These are phyloP conservation scores for Diorhabda elongata DNA, from an alignment of 1,140 invertebrate genomes.

Conservation along the genomic window DNA sequence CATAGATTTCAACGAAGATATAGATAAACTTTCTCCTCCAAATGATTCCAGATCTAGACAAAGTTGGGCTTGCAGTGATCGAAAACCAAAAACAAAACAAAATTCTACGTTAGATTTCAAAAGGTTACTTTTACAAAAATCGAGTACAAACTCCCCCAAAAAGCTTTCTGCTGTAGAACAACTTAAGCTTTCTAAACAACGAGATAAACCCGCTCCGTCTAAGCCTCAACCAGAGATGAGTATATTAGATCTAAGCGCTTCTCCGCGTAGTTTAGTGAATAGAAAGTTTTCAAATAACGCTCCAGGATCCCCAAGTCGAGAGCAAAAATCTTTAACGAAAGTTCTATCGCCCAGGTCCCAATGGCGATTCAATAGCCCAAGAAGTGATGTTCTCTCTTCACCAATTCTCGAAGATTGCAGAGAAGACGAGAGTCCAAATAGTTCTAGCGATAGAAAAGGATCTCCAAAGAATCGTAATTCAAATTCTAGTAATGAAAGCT, in stretches of 20 bases:
- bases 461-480: constrained; percentile 21
- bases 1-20: constrained; percentile 38
- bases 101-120: constrained; percentile 79
- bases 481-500: constrained; percentile 19
- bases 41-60: constrained; percentile 39
- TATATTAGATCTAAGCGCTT: constrained; percentile 61
- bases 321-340: constrained; percentile 56
- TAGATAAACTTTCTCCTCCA: constrained; percentile 38
- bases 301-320: constrained; percentile 50
- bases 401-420: constrained; percentile 79
- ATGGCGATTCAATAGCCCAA: constrained; percentile 67
- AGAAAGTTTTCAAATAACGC: constrained; percentile 55
- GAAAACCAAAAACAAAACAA: constrained; percentile 48
- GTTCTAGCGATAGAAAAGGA: constrained; percentile 49
- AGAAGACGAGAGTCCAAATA: constrained; percentile 61
- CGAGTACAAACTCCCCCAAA: constrained; percentile 51
- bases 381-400: constrained; percentile 76
- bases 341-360: constrained; percentile 66
- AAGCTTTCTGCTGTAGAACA: constrained; percentile 80
- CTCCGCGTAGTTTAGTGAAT: constrained; percentile 61
- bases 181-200: constrained; percentile 67
- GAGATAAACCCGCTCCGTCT: constrained; percentile 35
- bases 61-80: constrained; percentile 51
- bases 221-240: constrained; percentile 50
- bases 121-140: constrained; percentile 67